Base-by-base conservation (phyloP, 2,797 vertebrate genomes). In the Hydrolagus colliei region DNA sequence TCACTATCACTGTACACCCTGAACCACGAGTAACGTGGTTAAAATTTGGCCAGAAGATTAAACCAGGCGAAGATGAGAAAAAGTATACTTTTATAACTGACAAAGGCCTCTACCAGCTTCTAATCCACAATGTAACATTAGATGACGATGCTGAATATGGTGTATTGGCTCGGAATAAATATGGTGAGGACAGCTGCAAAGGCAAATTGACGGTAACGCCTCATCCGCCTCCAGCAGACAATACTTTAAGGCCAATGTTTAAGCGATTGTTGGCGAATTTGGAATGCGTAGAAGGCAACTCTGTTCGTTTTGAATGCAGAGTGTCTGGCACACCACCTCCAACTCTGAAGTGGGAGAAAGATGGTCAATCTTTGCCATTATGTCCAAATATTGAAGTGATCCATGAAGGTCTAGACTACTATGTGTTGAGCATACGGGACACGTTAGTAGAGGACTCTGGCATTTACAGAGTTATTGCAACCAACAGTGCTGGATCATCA, bases 381-480 rank as follows among this genome's bases (percentile, higher is more conserved):
- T 96, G 97, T 89, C 96, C 96, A 80, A 96, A 96, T 88, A 96
- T 99, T 90, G 97, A 99, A 90, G 92, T 99, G 89, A 92, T 98
- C 87, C 97, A 99, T 5, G 98, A 99, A 92, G 98, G 98, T 88
- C 93, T 99, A 90, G 98, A 99, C 92, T 99, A 99, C 88, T 99
- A 94, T 90, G 97, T 97, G 86, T 93, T 99, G 88, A 96, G 98
- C 87, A 95, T 99, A 86, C 95, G 90, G 91, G 97, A 97, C 87
- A 98, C 97, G 86, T 93, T 99, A 35, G 94, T 95, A 65, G 97
- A 97, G 90, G 98, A 99, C 90, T 97, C 97, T 22, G 98, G 98
- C 61, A 94, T 95, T 87, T 99, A 99, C 88, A 95, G 98, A 93
- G 96, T 99, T 80, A 98, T 95, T 86, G 98, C 98, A 86, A 99